phyloP scores from a whole-genome alignment of 2,888 invertebrate genomes.

The Drosophila merina region DNA sequence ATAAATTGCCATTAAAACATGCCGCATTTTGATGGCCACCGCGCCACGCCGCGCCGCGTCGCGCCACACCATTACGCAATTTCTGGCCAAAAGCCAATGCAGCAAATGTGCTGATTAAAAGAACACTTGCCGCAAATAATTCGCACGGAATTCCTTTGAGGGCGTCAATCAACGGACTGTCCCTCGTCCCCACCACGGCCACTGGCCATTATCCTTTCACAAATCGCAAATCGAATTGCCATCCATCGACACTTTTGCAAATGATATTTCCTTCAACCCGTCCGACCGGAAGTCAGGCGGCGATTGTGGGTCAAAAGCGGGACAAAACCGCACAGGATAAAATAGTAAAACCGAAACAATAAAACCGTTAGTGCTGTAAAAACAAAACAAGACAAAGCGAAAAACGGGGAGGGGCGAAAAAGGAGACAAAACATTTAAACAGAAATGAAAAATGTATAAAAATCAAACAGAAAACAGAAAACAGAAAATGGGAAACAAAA shows the following conservation, averaged over 20 bases:
- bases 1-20: constrained; percentile 32
- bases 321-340: constrained; percentile 4
- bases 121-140: constrained; percentile 23
- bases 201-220: neutral
- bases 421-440: neutral
- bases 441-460: constrained; percentile 4
- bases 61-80: constrained; percentile 21
- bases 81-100: constrained; percentile 17
- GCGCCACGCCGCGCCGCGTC: neutral
- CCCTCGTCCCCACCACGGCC: neutral
- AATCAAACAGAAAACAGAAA: neutral
- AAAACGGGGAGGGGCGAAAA: neutral
- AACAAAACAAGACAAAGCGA: neutral
- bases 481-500: constrained; percentile 17
- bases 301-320: constrained; percentile 27
- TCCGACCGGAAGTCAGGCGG: neutral
- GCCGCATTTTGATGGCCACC: constrained; percentile 23
- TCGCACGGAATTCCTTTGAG: constrained; percentile 30
- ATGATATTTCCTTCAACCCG: constrained; percentile 15
- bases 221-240: constrained; percentile 31
- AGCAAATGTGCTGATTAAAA: constrained; percentile 29
- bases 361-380: neutral
- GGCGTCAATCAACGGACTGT: constrained; percentile 26
- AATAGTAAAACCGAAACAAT: constrained; percentile 6
- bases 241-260: constrained; percentile 29